Conservation (phyloP, 2,113 vertebrate genomes). For the Aldabrachelys gigantea region DNA sequence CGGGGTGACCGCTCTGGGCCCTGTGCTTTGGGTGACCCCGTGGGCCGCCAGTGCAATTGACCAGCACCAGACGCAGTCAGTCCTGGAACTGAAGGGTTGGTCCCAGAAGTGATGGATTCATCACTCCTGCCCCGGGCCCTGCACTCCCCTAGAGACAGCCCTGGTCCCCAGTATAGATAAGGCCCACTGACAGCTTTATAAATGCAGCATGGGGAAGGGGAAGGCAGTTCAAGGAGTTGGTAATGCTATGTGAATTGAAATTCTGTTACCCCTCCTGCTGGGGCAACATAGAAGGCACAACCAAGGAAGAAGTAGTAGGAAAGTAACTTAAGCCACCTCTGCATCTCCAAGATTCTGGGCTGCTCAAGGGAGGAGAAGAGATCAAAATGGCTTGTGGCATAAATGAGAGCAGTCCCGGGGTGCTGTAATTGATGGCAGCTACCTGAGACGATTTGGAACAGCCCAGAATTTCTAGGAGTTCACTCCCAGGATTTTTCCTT, state of each 20-base stretch:
- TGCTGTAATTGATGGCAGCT: background rate
- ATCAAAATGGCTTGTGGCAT: background rate
- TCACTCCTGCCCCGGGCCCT: background rate
- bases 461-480: background rate
- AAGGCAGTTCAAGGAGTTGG: background rate
- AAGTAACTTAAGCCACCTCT: fast-evolving
- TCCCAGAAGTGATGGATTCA: too few species aligned
- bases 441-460: background rate
- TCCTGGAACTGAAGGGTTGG: too few species aligned
- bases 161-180: fast-evolving
- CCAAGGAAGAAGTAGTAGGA: background rate
- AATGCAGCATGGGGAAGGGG: fast-evolving
- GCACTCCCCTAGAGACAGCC: background rate
- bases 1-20: too few species aligned
- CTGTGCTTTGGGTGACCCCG: too few species aligned
- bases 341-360: too few species aligned
- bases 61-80: fast-evolving
- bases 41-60: fast-evolving
- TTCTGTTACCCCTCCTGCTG: background rate
- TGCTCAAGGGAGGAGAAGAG: background rate
- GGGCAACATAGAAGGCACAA: background rate
- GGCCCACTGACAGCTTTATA: background rate
- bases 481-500: background rate
- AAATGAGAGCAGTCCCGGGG: background rate
- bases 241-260: background rate